Percentiles rank a stretch among this genome's conserved stretches.
Evolutionary conservation across 2,113 vertebrate genomes (phyloP).

Genomic region (Brachyhypopomus occidentalis): DNA sequence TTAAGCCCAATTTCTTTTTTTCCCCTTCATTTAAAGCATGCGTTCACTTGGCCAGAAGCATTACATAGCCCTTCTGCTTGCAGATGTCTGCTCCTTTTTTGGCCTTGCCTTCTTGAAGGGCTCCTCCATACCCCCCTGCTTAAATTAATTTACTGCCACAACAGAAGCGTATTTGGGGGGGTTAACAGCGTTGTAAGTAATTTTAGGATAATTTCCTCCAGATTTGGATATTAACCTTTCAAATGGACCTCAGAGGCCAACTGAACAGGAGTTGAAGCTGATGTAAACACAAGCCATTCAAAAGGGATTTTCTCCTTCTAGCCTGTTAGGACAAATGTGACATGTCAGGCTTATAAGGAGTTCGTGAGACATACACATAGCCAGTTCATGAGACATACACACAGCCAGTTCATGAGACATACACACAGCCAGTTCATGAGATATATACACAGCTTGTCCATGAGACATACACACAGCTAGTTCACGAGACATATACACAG

Average conservation of each 20-base stretch:
- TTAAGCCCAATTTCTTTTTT: constrained; percentile 95
- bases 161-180: constrained; percentile 83
- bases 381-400: not conserved
- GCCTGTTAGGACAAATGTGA: constrained; percentile 53
- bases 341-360: constrained; percentile 3
- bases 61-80: constrained; percentile 81
- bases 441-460: too few species aligned
- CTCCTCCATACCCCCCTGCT: constrained; percentile 91
- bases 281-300: constrained; percentile 67
- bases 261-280: constrained; percentile 80
- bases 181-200: constrained; percentile 94
- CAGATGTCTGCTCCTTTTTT: constrained; percentile 62
- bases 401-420: too few species aligned
- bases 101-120: constrained; percentile 75
- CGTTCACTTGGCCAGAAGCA: constrained; percentile 89
- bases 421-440: too few species aligned
- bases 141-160: constrained; percentile 96
- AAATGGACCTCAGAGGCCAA: constrained; percentile 87
- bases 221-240: constrained; percentile 91
- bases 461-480: too few species aligned
- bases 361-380: not conserved
- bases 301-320: constrained; percentile 60
- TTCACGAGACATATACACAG: too few species aligned
- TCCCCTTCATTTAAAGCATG: constrained; percentile 88
- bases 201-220: constrained; percentile 93